Base-by-base conservation (phyloP, 2,888 invertebrate species). In the Plebejus melissa region DNA sequence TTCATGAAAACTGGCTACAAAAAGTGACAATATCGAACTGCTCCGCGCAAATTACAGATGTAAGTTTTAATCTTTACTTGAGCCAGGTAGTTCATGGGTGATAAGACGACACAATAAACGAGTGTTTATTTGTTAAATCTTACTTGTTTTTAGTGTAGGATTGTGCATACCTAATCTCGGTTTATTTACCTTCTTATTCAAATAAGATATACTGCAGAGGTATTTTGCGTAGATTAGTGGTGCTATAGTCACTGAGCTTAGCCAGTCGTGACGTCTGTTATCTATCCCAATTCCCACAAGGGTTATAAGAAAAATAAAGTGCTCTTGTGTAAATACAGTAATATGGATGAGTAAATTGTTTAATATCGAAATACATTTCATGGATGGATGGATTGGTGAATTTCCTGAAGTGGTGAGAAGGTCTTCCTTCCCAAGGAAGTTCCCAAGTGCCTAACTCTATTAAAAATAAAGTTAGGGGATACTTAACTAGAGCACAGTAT, bases 1-100 rank as follows among this genome's bases (percentile, higher is more conserved):
- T 32, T 46, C 9, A 46, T 46, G 9, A n/a, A 38, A 69, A 3
- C 95, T 28, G 97, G 97, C 5, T 93, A 97, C 82, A 7, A 58
- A 58, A 58, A 0, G 2, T 58, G 22, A 58, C 7, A 58, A 58
- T 6, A 58, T 58, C 58, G 6, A 9, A 41, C 9, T 41, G 7
- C 41, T 16, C 16, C 54, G 54, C 4, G 5, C 54, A 54, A 16
- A 54, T 5, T n/a, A 58, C 22, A 58, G 22, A 22, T 22, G n/a
- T 57, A 6, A 58, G 58, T 58, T 58, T 22, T 58, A 2, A 7
- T 9, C 9, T 60, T 22, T 22, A 22, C 9, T 11, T 28, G 3
- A 60, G 22, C 11, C 28, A 60, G 28, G 22, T 2, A 28, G 11
- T 60, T 28, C 11, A 0, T 1, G 1, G 7, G 7, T 11, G 22